These are phyloP conservation scores for Telmatochromis sp. DNA, from an alignment of 2,113 vertebrate genomes.

Conservation along the genomic window DNA sequence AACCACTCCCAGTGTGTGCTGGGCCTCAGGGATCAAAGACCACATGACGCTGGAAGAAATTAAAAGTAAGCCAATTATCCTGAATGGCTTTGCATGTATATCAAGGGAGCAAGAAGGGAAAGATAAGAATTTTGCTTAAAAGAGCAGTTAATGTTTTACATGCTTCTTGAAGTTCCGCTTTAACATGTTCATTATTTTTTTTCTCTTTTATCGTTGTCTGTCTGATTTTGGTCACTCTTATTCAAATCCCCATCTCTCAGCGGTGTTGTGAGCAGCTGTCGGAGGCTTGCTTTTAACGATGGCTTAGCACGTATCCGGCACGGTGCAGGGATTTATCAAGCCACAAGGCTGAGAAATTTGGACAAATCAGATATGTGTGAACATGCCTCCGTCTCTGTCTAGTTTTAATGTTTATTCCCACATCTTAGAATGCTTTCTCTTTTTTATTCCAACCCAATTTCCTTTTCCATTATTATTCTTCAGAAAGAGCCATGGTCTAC, in stretches of 20 bases:
- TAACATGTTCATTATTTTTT: neutral
- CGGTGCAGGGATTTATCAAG: slow-evolving; percentile 51
- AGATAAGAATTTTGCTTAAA: neutral
- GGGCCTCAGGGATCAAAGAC: slow-evolving; percentile 28
- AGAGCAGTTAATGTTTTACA: neutral
- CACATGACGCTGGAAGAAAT: slow-evolving; percentile 28
- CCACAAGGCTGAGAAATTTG: slow-evolving; percentile 47
- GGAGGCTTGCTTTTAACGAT: neutral
- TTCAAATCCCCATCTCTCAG: neutral
- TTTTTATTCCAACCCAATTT: slow-evolving; percentile 24
- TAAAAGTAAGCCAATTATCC: slow-evolving; percentile 49
- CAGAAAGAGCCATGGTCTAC: neutral
- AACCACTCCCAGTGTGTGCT: neutral
- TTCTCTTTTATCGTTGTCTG: neutral
- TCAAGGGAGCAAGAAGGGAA: neutral
- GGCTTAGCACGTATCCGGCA: slow-evolving; percentile 25
- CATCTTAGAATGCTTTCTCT: neutral
- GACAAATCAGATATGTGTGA: slow-evolving; percentile 48
- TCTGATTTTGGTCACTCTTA: neutral
- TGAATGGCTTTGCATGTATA: slow-evolving; percentile 16
- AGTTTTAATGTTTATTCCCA: slow-evolving; percentile 8
- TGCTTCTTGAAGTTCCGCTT: neutral
- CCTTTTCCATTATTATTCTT: slow-evolving; percentile 15
- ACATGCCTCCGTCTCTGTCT: slow-evolving; percentile 31
- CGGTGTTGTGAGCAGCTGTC: slow-evolving; percentile 42